These are phyloP conservation scores for Parus major DNA, from an alignment of 2,113 vertebrate genomes.

Conservation along the genomic window DNA sequence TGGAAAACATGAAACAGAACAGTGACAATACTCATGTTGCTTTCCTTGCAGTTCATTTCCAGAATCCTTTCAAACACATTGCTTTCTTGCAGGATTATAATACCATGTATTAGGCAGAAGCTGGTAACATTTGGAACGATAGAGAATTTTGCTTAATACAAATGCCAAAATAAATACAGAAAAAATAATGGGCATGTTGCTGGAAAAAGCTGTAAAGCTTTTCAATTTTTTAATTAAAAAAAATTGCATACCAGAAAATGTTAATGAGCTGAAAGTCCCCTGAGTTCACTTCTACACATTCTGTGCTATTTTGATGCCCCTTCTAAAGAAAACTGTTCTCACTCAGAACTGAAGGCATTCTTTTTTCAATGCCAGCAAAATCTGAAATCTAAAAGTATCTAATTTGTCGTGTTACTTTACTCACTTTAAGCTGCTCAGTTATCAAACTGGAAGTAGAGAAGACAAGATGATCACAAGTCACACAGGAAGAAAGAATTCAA, in stretches of 20 bases:
- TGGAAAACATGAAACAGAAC: constrained; percentile 1
- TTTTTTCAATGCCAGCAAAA: neutral
- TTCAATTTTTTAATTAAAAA: constrained; percentile 70
- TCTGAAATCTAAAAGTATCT: neutral
- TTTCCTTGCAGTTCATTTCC: constrained; percentile 32
- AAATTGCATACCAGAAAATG: constrained; percentile 58
- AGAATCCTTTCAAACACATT: neutral
- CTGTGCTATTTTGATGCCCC: constrained; percentile 28
- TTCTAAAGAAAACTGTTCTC: constrained; percentile 2
- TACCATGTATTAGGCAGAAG: constrained; percentile 6
- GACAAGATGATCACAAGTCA: neutral
- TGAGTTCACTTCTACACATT: constrained; percentile 27
- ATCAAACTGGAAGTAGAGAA: neutral
- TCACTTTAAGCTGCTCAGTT: neutral
- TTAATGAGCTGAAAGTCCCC: constrained; percentile 64
- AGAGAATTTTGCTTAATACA: constrained; percentile 47
- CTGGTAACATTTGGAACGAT: neutral
- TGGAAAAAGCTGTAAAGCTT: constrained; percentile 59
- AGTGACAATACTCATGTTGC: neutral
- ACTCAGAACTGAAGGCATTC: neutral
- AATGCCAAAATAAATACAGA: constrained; percentile 50
- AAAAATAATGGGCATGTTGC: constrained; percentile 39
- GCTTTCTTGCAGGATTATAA: neutral
- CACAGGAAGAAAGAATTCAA: neutral
- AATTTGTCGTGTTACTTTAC: fast-evolving